Evolutionary conservation across 53 echinoderm and acorn worm species (phyloP).

Genomic region (Holothuria leucospilota): DNA sequence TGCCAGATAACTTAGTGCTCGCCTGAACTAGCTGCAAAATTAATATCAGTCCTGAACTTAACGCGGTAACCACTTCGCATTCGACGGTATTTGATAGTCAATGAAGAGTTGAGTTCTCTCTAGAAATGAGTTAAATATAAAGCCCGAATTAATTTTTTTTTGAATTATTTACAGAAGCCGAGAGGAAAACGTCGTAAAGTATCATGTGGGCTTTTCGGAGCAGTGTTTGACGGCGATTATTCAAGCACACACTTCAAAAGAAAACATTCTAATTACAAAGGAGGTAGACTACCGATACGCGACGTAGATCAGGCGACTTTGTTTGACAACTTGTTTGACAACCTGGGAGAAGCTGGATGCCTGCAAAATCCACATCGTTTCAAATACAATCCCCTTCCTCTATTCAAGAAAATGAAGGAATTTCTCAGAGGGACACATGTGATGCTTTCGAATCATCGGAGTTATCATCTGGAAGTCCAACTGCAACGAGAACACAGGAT

Average conservation of each 20-base stretch:
- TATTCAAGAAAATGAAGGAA: not conserved
- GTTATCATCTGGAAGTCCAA: not conserved
- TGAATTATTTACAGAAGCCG: not conserved
- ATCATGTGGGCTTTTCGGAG: not conserved
- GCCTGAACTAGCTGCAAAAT: no score
- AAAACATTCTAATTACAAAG: constrained; percentile 1
- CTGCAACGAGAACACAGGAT: not conserved
- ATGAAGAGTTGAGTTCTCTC: no score
- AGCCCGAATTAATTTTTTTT: no score
- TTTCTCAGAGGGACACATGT: not conserved
- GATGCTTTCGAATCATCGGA: not conserved
- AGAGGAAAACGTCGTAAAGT: constrained; percentile 1
- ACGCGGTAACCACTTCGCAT: no score
- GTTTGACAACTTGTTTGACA: not conserved
- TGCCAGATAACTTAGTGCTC: no score
- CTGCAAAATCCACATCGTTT: not conserved
- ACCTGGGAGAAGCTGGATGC: not conserved
- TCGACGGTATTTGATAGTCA: no score
- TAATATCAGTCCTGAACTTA: no score
- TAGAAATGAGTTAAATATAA: no score
- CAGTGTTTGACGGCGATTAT: constrained; percentile 1
- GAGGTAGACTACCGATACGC: not conserved
- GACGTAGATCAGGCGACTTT: not conserved
- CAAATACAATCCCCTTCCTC: not conserved
- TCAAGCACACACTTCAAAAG: constrained; percentile 1